Percentiles rank a stretch among this genome's conserved stretches.
Evolutionary conservation across 2,888 invertebrate species (phyloP).

Genomic region (Yponomeuta sedellus): DNA sequence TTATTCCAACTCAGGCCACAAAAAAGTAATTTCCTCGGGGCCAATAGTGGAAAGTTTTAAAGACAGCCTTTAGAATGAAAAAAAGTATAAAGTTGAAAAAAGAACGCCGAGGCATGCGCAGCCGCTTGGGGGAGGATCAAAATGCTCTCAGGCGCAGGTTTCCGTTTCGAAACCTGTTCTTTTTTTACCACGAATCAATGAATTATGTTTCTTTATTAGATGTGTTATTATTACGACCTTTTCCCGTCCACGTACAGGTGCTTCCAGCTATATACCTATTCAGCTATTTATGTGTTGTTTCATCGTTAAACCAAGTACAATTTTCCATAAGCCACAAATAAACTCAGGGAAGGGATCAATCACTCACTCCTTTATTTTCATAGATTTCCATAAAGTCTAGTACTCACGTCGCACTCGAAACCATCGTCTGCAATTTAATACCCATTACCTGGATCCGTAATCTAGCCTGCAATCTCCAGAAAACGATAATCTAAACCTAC

Average conservation of each 20-base stretch:
- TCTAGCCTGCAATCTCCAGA: neutral
- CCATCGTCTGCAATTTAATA: neutral
- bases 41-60: constrained; percentile 74
- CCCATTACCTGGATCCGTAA: neutral
- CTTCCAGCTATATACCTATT: constrained; percentile 13
- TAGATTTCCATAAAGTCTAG: too few relatives aligned
- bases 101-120: constrained; percentile 36
- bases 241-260: constrained; percentile 26
- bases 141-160: constrained; percentile 38
- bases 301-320: too few relatives aligned
- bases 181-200: constrained; percentile 34
- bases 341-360: too few relatives aligned
- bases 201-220: constrained; percentile 19
- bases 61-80: constrained; percentile 37
- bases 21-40: constrained; percentile 57
- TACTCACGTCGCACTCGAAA: neutral
- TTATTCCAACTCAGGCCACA: constrained; percentile 52
- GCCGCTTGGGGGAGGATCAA: constrained; percentile 61
- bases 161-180: constrained; percentile 53
- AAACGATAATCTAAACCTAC: neutral
- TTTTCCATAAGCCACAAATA: too few relatives aligned
- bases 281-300: too few relatives aligned
- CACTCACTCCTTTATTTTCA: too few relatives aligned
- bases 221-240: constrained; percentile 18
- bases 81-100: constrained; percentile 47